Percentiles rank a stretch among this genome's conserved stretches.
These are phyloP conservation scores for Glaucopsyche alexis DNA, from an alignment of 2,888 invertebrate species.

Conservation along the genomic window DNA sequence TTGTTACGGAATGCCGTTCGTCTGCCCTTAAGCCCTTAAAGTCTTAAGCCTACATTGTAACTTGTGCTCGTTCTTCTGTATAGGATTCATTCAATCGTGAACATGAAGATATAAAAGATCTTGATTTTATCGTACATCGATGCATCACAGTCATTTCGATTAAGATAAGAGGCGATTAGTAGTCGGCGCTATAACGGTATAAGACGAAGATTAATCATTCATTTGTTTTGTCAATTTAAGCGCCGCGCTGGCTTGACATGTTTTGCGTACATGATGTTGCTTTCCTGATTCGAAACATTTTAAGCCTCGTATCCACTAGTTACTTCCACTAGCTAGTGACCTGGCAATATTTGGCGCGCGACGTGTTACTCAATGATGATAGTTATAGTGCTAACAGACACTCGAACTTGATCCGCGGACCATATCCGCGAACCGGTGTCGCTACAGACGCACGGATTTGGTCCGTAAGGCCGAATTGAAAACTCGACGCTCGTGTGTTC, in stretches of 20 bases:
- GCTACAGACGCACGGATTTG: no score
- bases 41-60: neutral
- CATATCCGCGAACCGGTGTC: no score
- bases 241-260: slow-evolving; percentile 12
- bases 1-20: no score
- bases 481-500: no score
- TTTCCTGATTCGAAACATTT: neutral
- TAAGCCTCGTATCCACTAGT: neutral
- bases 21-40: no score
- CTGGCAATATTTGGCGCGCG: no score
- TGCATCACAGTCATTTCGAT: slow-evolving; percentile 45
- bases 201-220: slow-evolving; percentile 28
- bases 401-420: no score
- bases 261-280: neutral
- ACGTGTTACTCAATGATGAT: no score
- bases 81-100: neutral
- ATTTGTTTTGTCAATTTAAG: slow-evolving; percentile 28
- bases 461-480: no score
- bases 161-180: slow-evolving; percentile 57
- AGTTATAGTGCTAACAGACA: no score
- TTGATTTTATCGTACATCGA: slow-evolving; percentile 25
- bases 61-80: neutral
- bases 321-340: no score
- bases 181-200: slow-evolving; percentile 48
- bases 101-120: neutral